These are phyloP conservation scores for Phasia obesa DNA, from an alignment of 2,888 invertebrate genomes.

Conservation along the genomic window DNA sequence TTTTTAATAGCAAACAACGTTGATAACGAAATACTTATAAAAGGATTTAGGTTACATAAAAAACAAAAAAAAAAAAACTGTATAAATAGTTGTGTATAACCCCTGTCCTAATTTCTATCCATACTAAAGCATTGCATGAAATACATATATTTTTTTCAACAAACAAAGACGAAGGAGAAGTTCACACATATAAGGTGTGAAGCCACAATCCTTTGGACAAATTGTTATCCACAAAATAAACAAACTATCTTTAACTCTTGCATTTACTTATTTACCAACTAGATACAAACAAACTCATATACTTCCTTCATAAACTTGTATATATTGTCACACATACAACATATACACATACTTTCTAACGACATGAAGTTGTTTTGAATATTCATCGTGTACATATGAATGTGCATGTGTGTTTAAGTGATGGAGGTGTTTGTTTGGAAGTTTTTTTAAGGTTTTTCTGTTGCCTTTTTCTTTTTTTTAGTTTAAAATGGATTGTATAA, in stretches of 20 bases:
- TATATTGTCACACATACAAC: background rate
- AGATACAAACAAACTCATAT: conserved; percentile 15
- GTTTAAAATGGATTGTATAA: conserved; percentile 61
- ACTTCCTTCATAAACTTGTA: conserved; percentile 3
- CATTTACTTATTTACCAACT: conserved; percentile 62
- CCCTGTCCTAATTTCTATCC: background rate
- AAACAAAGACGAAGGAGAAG: conserved; percentile 4
- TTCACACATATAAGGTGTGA: conserved; percentile 64
- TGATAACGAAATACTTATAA: conserved; percentile 73
- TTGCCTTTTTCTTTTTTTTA: conserved; percentile 11
- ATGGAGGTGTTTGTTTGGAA: conserved; percentile 43
- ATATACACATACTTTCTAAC: too few species aligned
- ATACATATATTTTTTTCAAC: background rate
- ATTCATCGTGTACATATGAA: background rate
- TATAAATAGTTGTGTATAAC: conserved; percentile 14
- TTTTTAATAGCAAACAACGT: conserved; percentile 67
- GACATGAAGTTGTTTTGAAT: too few species aligned
- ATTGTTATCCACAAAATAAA: conserved; percentile 72
- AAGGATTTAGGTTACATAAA: conserved; percentile 70
- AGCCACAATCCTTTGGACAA: conserved; percentile 71
- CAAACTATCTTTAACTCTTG: conserved; percentile 69
- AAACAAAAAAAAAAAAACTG: conserved; percentile 54
- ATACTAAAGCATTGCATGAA: background rate
- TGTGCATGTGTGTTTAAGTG: background rate
- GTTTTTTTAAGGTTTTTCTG: conserved; percentile 2